Evolutionary conservation across 2,113 vertebrate genomes (phyloP).

Genomic region (Colinus virginianus): DNA sequence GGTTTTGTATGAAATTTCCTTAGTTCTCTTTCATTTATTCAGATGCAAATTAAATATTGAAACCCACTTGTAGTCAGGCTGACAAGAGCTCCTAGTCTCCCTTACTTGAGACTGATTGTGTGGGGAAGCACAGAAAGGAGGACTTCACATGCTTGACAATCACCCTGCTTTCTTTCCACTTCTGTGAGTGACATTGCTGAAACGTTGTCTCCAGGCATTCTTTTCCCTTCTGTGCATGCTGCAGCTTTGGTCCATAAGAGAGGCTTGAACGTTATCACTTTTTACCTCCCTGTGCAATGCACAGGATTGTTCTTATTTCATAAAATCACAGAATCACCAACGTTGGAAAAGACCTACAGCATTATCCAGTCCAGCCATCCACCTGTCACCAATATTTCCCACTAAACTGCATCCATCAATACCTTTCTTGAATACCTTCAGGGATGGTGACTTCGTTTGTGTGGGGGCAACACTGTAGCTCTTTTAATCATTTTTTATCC

Average conservation of each 20-base stretch:
- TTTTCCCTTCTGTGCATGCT: not conserved
- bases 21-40: not conserved
- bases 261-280: not conserved
- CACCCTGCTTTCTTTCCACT: not conserved
- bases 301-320: not conserved
- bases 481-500: not conserved
- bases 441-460: not conserved
- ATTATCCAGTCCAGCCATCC: too few relatives aligned
- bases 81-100: not conserved
- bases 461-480: not conserved
- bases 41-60: not conserved
- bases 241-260: not conserved
- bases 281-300: not conserved
- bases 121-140: not conserved
- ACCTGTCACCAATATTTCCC: too few relatives aligned
- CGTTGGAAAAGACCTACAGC: too few relatives aligned
- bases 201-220: not conserved
- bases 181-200: not conserved
- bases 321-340: too few relatives aligned
- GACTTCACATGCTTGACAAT: not conserved
- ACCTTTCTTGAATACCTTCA: too few relatives aligned
- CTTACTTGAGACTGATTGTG: not conserved
- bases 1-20: not conserved
- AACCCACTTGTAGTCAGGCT: not conserved
- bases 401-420: too few relatives aligned